A percentile compares a stretch with the other conserved stretches of the same genome.
phyloP scores from a whole-genome alignment of 2,113 vertebrate genomes.

The Tauraco erythrolophus region DNA sequence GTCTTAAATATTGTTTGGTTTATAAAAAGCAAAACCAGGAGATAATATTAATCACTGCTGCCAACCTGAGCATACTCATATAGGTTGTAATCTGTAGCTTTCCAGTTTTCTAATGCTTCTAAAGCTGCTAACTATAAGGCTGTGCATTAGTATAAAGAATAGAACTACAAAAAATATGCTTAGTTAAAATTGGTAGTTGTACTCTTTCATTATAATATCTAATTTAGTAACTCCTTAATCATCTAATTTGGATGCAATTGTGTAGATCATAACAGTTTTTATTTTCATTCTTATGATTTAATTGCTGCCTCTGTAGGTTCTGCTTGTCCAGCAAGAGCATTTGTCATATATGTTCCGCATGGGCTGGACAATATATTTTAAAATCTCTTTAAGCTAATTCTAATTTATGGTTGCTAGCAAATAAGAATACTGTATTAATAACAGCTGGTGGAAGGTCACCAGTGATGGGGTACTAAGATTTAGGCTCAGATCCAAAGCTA shows the following conservation, averaged over 20 bases:
- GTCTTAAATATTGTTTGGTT: slow-evolving; percentile 14
- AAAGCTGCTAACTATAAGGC: slow-evolving; percentile 35
- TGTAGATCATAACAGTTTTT: slow-evolving; percentile 39
- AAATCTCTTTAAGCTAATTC: background rate
- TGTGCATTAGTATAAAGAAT: slow-evolving; percentile 4
- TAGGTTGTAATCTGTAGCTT: slow-evolving; percentile 13
- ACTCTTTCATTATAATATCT: background rate
- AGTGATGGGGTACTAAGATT: background rate
- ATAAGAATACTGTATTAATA: background rate
- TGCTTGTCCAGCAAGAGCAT: background rate
- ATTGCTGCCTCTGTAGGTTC: slow-evolving; percentile 31
- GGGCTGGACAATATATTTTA: background rate
- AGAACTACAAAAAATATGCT: background rate
- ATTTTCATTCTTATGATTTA: slow-evolving; percentile 47
- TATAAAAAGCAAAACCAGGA: slow-evolving; percentile 31
- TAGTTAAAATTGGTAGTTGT: slow-evolving; percentile 37
- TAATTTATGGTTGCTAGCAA: background rate
- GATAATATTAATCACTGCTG: background rate
- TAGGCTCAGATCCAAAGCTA: background rate
- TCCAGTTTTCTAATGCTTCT: slow-evolving; percentile 12
- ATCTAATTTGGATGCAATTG: slow-evolving; percentile 9
- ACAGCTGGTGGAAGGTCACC: background rate
- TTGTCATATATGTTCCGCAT: slow-evolving; percentile 1
- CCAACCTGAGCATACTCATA: background rate
- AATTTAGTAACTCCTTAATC: slow-evolving; percentile 32